Conservation (phyloP, 2,797 vertebrate genomes). For the Xyrichtys novacula region DNA sequence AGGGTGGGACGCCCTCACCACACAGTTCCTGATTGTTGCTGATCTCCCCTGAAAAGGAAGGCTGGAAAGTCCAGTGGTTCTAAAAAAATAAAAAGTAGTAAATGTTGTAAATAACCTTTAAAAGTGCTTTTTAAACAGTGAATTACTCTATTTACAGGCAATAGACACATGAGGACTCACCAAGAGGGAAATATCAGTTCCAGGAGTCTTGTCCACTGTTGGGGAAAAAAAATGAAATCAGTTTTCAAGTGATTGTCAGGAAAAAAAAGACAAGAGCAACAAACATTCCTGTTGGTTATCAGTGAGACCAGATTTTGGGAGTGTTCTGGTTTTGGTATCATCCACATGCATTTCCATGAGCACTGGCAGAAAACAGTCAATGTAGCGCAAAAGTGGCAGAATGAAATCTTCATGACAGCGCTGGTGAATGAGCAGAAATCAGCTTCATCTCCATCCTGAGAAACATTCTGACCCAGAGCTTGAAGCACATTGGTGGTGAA, state of each 20-base stretch:
- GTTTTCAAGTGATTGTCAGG: no score
- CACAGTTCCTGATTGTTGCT: constrained; percentile 34
- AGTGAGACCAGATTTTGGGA: no score
- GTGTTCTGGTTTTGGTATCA: no score
- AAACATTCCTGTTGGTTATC: no score
- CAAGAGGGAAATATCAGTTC: constrained; percentile 74
- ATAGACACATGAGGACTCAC: constrained; percentile 52
- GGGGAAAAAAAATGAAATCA: constrained; percentile 27
- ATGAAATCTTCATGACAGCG: no score
- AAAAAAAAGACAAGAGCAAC: no score
- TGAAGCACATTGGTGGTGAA: background rate
- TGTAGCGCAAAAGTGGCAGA: no score
- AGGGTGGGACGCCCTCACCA: constrained; percentile 21
- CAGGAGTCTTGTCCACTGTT: constrained; percentile 83
- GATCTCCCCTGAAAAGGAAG: constrained; percentile 38
- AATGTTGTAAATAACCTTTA: background rate
- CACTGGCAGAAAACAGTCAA: no score
- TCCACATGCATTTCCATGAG: no score
- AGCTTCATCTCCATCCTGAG: no score
- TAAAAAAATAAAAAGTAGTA: constrained; percentile 12
- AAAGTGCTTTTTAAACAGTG: background rate
- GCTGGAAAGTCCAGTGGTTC: constrained; percentile 30
- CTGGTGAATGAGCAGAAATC: no score
- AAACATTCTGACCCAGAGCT: background rate
- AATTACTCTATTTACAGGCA: background rate